A percentile compares a stretch with the other conserved stretches of the same genome.
These are phyloP conservation scores for Cephus sareptanus DNA, from an alignment of 2,888 invertebrate genomes.

Conservation along the genomic window DNA sequence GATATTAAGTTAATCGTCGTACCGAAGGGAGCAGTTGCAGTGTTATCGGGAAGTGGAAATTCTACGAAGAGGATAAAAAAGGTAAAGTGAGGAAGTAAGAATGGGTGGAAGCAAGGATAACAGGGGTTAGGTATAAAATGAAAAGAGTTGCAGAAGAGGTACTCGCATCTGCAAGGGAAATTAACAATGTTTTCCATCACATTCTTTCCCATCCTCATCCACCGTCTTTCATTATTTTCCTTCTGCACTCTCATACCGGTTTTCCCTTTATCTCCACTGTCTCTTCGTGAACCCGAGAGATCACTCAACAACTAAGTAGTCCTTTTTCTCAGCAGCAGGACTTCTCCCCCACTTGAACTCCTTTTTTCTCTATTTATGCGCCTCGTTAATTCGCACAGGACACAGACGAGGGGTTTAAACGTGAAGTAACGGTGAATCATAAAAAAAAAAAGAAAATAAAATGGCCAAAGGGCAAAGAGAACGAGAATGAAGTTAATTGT, in stretches of 20 bases:
- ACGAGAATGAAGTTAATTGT: slow-evolving; percentile 9
- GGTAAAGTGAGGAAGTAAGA: background rate
- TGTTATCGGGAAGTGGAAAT: too few species aligned
- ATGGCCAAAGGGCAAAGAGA: slow-evolving; percentile 10
- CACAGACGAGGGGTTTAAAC: too few species aligned
- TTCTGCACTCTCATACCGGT: slow-evolving; percentile 5
- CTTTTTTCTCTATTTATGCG: too few species aligned
- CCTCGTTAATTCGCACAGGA: too few species aligned
- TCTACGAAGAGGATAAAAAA: too few species aligned
- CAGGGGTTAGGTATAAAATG: slow-evolving; percentile 10
- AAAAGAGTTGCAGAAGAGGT: slow-evolving; percentile 26
- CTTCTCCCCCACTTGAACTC: too few species aligned
- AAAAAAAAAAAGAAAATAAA: slow-evolving; percentile 16
- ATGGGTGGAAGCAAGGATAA: background rate
- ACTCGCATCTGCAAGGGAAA: slow-evolving; percentile 55
- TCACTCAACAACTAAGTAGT: too few species aligned
- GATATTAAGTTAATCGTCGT: too few species aligned
- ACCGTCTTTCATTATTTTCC: slow-evolving; percentile 9
- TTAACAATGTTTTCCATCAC: slow-evolving; percentile 54
- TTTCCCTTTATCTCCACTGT: background rate
- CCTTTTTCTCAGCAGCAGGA: too few species aligned
- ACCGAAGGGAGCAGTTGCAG: too few species aligned
- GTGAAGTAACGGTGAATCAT: background rate
- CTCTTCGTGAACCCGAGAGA: too few species aligned
- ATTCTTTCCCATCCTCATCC: slow-evolving; percentile 39